Evolutionary conservation across 2,888 invertebrate genomes (phyloP).

Genomic region (Nasonia oneida): DNA sequence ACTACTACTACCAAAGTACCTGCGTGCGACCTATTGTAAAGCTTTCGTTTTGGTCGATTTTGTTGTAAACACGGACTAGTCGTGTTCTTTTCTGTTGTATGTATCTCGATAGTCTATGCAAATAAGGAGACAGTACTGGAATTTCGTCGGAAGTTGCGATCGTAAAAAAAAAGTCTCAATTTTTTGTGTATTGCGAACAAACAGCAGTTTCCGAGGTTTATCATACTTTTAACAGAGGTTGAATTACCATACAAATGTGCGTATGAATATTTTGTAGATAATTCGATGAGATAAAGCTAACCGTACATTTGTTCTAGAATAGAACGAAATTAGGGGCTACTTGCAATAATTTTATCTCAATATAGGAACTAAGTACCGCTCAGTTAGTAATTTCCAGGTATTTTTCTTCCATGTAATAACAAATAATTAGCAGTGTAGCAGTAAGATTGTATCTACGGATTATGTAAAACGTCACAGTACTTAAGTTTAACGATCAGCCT

Average conservation of each 20-base stretch:
- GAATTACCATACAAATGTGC: not conserved
- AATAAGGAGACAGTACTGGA: slow-evolving; percentile 50
- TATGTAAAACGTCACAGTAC: slow-evolving; percentile 24
- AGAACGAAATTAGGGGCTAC: slow-evolving; percentile 5
- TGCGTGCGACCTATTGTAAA: slow-evolving; percentile 50
- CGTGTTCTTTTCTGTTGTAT: slow-evolving; percentile 21
- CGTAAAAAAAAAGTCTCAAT: not conserved
- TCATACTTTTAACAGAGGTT: not conserved
- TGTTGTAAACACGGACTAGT: slow-evolving; percentile 20
- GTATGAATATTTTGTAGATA: slow-evolving; percentile 9
- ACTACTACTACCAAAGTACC: slow-evolving; percentile 61
- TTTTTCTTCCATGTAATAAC: not conserved
- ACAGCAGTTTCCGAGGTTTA: not conserved
- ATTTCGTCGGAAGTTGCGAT: slow-evolving; percentile 5
- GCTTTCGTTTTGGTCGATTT: slow-evolving; percentile 43
- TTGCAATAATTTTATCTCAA: not conserved
- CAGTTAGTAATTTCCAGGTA: slow-evolving; percentile 7
- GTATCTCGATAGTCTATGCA: not conserved
- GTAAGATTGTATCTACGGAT: slow-evolving; percentile 26
- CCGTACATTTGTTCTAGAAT: not conserved
- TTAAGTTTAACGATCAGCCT: slow-evolving; percentile 26
- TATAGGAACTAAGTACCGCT: not conserved
- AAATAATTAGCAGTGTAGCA: not conserved
- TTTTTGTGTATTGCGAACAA: not conserved
- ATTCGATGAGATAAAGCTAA: not conserved